Base-by-base conservation (phyloP, 2,797 vertebrate species). In the Amblyopsis hoosieri region DNA sequence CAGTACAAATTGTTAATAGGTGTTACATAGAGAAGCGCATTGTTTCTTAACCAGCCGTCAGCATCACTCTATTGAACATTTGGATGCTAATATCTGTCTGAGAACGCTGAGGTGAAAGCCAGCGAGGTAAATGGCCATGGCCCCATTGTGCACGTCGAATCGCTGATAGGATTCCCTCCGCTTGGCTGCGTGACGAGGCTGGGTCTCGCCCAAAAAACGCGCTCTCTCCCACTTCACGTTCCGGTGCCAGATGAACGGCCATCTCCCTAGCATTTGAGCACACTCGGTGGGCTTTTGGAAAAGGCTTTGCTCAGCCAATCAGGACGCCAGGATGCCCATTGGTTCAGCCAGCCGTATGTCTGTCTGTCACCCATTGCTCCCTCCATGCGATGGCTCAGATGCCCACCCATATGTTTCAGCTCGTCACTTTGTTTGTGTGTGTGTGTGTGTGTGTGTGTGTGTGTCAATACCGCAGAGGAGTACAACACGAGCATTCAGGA, bases 401-500 rank as follows among this genome's bases (percentile, higher is more conserved):
- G 79, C 74, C 78, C 9, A 6, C 62, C 85, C 86, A 85, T 90
- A 84, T 90, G 89, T 84, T 81, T 82, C 79, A 69, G 66, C 71
- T 62, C 69, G 73, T 69, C 78, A 64, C 47, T 85, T 19, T 67
- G 19, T 54, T 10, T 42, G 29, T 33, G 53, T 52, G 17, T 52
- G n/a, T 54, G 52, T 54, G 52, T 14, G 50, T 52, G 47, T 51
- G n/a, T 54, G 52, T 54, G 52, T 8, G 50, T 52, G 47, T 48
- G 23, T 60, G 58, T 42, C 2, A 37, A 31, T 56, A 2, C 6
- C 37, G 37, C 37, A 42, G 37, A n/a, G 48, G 13, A 99, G 79
- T 99, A 99, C 87, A 97, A 98, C 90, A 98, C 95, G 68, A 99
- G 96, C 33, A 94, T 99, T 78, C 96, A 98, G 89, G 98, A 99